phyloP scores from a whole-genome alignment of 2,888 invertebrate genomes.

The Drosophila paranaensis region DNA sequence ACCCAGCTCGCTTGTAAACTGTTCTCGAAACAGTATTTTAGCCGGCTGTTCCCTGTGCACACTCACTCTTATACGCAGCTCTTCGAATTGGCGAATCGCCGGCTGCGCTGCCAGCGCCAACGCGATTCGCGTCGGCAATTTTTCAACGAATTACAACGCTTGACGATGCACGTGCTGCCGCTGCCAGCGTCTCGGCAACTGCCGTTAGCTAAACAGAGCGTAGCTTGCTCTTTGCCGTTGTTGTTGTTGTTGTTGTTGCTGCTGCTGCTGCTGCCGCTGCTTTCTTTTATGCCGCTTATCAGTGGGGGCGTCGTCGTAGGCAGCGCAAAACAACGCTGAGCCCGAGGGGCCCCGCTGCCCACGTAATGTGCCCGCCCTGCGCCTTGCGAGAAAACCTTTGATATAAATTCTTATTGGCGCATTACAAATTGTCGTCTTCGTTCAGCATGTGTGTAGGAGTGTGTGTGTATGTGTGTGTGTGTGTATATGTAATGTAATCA shows the following conservation, averaged over 20 bases:
- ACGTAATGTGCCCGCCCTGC: constrained; percentile 43
- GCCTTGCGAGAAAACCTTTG: constrained; percentile 59
- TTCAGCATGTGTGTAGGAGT: constrained; percentile 7
- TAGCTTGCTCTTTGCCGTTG: constrained; percentile 7
- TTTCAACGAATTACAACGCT: constrained; percentile 79
- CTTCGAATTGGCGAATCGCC: constrained; percentile 36
- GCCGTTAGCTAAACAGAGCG: constrained; percentile 31
- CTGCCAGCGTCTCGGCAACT: constrained; percentile 33
- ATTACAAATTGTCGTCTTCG: constrained; percentile 76
- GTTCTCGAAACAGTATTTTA: constrained; percentile 41
- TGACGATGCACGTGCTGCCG: constrained; percentile 52
- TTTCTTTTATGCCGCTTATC: constrained; percentile 47
- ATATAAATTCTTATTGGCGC: constrained; percentile 81
- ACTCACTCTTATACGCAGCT: constrained; percentile 20
- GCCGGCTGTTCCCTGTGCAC: constrained; percentile 22
- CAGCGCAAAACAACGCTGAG: constrained; percentile 40
- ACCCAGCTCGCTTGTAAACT: not conserved
- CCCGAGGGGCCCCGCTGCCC: not conserved
- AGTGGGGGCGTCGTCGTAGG: constrained; percentile 43
- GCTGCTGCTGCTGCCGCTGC: constrained; percentile 27
- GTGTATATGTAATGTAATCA: constrained; percentile 70
- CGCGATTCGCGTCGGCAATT: constrained; percentile 53
- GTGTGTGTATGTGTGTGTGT: not conserved
- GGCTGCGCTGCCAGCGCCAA: constrained; percentile 69
- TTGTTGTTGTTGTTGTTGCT: constrained; percentile 8